Conservation (phyloP, 2,888 invertebrate genomes). For the Theretra japonica region DNA sequence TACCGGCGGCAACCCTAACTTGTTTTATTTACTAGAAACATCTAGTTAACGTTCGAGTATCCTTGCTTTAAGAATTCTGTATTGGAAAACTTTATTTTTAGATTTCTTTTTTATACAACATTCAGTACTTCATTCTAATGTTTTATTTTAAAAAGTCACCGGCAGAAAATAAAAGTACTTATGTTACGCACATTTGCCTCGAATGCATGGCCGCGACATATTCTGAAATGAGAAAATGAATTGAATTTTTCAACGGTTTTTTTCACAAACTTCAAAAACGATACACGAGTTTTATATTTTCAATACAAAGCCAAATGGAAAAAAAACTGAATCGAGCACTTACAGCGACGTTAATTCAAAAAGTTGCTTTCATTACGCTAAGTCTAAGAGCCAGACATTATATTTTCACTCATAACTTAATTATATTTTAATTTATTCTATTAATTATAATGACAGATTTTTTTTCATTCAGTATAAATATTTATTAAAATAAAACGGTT, state of each 20-base stretch:
- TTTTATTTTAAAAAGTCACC: background rate
- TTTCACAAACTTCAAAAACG: slow-evolving; percentile 57
- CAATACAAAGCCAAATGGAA: slow-evolving; percentile 70
- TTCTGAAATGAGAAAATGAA: slow-evolving; percentile 45
- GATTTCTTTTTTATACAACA: background rate
- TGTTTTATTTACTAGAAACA: background rate
- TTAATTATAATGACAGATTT: too few species aligned
- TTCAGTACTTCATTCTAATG: background rate
- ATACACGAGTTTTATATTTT: slow-evolving; percentile 68
- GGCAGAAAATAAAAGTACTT: slow-evolving; percentile 24
- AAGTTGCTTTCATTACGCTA: slow-evolving; percentile 78
- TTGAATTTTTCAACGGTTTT: slow-evolving; percentile 44
- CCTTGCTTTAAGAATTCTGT: background rate
- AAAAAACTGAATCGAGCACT: slow-evolving; percentile 61
- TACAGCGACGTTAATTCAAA: slow-evolving; percentile 80
- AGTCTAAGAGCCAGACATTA: background rate
- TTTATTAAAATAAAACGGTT: too few species aligned
- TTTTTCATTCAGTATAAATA: too few species aligned
- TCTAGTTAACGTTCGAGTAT: background rate
- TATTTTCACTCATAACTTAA: background rate
- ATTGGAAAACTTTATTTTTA: background rate
- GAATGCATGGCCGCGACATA: slow-evolving; percentile 40
- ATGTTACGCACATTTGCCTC: slow-evolving; percentile 16
- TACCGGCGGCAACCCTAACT: background rate
- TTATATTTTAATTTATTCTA: background rate